Conservation (phyloP, 2,888 invertebrate species). For the Halictus ligatus region DNA sequence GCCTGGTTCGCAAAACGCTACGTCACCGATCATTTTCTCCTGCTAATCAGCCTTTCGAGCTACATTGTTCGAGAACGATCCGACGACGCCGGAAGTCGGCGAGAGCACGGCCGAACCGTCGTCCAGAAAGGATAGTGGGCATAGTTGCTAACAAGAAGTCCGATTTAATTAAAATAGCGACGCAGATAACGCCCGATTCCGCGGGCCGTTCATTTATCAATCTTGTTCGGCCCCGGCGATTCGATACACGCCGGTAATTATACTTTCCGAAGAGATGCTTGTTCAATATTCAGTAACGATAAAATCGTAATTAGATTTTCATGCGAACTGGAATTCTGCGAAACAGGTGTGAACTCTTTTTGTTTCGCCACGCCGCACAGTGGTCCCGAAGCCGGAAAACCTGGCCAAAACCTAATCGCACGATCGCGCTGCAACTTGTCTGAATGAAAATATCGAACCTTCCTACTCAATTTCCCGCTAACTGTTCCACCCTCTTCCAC, state of each 20-base stretch:
- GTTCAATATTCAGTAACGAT: constrained; percentile 1
- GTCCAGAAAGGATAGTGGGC: neutral
- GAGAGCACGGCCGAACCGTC: neutral
- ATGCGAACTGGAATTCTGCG: neutral
- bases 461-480: no score
- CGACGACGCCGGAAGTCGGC: neutral
- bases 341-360: neutral
- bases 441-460: no score
- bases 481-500: no score
- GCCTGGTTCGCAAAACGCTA: neutral
- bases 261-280: neutral
- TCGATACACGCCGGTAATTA: neutral
- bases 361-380: neutral
- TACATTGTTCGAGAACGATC: constrained; percentile 7
- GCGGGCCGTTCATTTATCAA: neutral
- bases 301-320: neutral
- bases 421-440: no score
- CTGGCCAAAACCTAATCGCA: no score
- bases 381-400: no score
- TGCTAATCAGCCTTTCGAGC: neutral
- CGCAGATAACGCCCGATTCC: neutral
- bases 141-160: constrained; percentile 12
- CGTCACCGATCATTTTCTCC: constrained; percentile 25
- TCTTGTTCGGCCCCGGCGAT: neutral
- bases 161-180: constrained; percentile 10